phyloP scores from a whole-genome alignment of 2,888 invertebrate genomes.

The Dione vanillae region DNA sequence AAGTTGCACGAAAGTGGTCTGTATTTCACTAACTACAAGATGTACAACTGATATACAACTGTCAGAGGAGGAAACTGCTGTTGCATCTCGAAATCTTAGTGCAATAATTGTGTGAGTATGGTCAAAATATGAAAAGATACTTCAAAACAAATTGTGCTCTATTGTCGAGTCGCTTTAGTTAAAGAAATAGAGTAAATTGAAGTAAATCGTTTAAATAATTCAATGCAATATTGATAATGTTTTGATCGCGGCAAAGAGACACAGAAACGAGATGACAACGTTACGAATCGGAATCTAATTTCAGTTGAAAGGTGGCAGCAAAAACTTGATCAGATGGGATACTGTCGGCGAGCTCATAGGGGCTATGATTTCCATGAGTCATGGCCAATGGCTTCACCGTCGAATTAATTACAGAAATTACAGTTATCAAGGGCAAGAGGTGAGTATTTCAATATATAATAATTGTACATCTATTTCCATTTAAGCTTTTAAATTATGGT shows the following conservation, averaged over 20 bases:
- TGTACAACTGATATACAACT: too few relatives aligned
- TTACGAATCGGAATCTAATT: conserved; percentile 78
- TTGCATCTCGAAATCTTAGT: too few relatives aligned
- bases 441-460: conserved; percentile 56
- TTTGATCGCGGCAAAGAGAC: conserved; percentile 36
- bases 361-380: conserved; percentile 73
- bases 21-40: too few relatives aligned
- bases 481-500: too few relatives aligned
- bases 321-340: conserved; percentile 74
- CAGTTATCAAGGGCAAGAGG: conserved; percentile 60
- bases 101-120: too few relatives aligned
- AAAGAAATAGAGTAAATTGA: background rate
- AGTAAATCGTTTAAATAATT: conserved; percentile 7
- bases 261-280: conserved; percentile 54
- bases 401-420: conserved; percentile 71
- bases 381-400: conserved; percentile 60
- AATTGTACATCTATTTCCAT: background rate
- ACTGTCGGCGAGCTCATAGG: conserved; percentile 72
- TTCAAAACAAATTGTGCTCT: too few relatives aligned
- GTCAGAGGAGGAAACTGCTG: too few relatives aligned
- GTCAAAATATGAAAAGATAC: too few relatives aligned
- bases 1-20: too few relatives aligned
- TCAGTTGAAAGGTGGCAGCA: conserved; percentile 69
- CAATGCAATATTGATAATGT: conserved; percentile 5
- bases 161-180: too few relatives aligned